Base-by-base conservation (phyloP, 2,888 invertebrate species). In the Aspidiotus destructor region DNA sequence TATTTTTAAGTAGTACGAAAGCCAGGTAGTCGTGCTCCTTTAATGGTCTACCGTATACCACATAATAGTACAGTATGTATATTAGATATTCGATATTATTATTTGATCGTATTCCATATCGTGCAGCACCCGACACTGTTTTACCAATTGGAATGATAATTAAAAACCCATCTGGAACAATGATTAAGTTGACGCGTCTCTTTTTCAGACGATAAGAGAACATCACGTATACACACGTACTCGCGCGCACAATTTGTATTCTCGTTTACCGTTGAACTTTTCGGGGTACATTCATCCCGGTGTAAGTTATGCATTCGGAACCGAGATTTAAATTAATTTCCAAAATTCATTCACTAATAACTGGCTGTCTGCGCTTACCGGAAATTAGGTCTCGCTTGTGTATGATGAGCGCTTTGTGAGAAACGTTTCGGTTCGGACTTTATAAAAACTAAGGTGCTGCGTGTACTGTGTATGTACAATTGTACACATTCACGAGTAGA, bases 81-180 rank as follows among this genome's bases (percentile, higher is more conserved):
- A 28, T 28, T 28, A 28, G 28, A 28, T 28, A 28, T 28, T 28
- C 28, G 28, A 28, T 28, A 28, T 28, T 28, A 28, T 28, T 28
- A 28, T 28, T 28, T 28, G 28, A 28, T 28, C 28, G 28, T 28
- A 28, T 28, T 28, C 28, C 28, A 28, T 28, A 28, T 28, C 28
- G 28, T 28, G 28, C 28, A 28, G 28, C 28, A 28, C 28, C 28
- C 28, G 28, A 28, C 28, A 48, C n/a, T 48, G n/a, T 48, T 48
- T n/a, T 48, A 11, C n/a, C 48, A 48, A 48, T 48, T 48, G 48
- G 48, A 48, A n/a, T 48, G 10, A 48, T 48, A 48, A 48, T 48
- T 48, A 48, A n/a, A 48, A 48, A 48, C 48, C 48, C 48, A n/a
- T 48, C 48, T 48, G 48, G n/a, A n/a, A 28, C 28, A 48, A 48